Percentiles rank a stretch among this genome's conserved stretches.
Conservation (phyloP, 1,140 invertebrate genomes). For the Drosophila lacertosa region DNA sequence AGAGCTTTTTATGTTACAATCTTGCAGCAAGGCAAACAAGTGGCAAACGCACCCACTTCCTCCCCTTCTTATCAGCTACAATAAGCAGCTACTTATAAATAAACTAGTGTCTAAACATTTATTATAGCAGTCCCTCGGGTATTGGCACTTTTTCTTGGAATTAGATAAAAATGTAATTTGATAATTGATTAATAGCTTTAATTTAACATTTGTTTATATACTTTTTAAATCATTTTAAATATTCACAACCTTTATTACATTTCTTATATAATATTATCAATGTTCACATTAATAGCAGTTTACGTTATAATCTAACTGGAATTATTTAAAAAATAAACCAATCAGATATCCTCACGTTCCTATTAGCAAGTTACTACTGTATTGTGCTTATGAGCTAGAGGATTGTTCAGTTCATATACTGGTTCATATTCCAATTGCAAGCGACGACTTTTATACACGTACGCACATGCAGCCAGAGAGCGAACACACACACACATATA, state of each 20-base stretch:
- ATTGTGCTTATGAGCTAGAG: not conserved
- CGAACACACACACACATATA: not conserved
- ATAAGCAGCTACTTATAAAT: slow-evolving; percentile 17
- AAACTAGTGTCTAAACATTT: slow-evolving; percentile 13
- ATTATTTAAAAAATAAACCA: too few species aligned
- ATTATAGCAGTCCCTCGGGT: not conserved
- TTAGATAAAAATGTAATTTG: too few species aligned
- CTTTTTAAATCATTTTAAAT: too few species aligned
- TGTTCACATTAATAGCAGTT: too few species aligned
- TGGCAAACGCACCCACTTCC: not conserved
- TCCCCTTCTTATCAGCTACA: not conserved
- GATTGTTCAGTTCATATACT: not conserved
- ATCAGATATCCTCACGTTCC: too few species aligned
- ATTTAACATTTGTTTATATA: too few species aligned
- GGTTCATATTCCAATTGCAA: slow-evolving; percentile 6
- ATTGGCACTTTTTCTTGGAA: not conserved
- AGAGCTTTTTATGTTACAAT: not conserved
- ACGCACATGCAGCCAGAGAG: not conserved
- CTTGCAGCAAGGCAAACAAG: slow-evolving; percentile 6
- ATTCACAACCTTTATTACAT: too few species aligned
- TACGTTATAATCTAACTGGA: too few species aligned
- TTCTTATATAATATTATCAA: too few species aligned
- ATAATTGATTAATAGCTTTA: not conserved
- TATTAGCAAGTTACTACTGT: not conserved
- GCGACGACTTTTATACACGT: slow-evolving; percentile 7